phyloP scores from a whole-genome alignment of 2,797 vertebrate genomes.

The Botia almorhae region DNA sequence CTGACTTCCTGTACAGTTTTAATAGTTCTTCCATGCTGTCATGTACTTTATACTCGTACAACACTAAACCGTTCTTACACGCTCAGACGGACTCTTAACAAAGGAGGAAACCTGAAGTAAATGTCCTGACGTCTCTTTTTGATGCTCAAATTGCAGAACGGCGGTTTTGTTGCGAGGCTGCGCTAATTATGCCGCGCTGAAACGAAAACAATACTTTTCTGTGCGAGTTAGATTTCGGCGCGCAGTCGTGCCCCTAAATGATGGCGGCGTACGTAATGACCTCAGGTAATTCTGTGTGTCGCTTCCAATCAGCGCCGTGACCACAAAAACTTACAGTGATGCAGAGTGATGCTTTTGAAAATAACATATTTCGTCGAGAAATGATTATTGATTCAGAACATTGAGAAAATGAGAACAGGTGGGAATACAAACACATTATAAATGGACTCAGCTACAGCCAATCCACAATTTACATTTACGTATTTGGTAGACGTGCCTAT shows the following conservation, averaged over 20 bases:
- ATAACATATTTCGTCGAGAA: constrained; percentile 64
- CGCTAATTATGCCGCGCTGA: constrained; percentile 65
- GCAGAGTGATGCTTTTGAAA: constrained; percentile 49
- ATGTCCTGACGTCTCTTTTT: constrained; percentile 46
- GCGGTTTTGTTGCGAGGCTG: constrained; percentile 66
- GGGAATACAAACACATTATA: constrained; percentile 50
- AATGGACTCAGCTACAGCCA: constrained; percentile 58
- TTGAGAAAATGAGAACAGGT: constrained; percentile 44
- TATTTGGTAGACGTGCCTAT: too few species aligned
- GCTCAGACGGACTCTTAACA: background rate
- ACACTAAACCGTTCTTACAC: constrained; percentile 4
- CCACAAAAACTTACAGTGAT: constrained; percentile 68
- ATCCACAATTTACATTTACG: constrained; percentile 53
- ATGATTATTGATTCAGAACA: constrained; percentile 45
- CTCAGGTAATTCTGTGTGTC: constrained; percentile 71
- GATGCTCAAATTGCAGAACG: constrained; percentile 63
- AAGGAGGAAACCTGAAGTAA: background rate
- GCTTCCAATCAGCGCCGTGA: constrained; percentile 72
- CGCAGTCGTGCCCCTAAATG: constrained; percentile 69
- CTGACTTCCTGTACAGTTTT: constrained; percentile 23
- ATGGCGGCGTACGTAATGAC: constrained; percentile 70
- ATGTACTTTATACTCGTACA: background rate
- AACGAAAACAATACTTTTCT: constrained; percentile 71
- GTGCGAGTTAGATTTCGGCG: constrained; percentile 65
- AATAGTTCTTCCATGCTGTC: constrained; percentile 19